These are phyloP conservation scores for Habropoda laboriosa DNA, from an alignment of 1,140 invertebrate genomes.

Conservation along the genomic window DNA sequence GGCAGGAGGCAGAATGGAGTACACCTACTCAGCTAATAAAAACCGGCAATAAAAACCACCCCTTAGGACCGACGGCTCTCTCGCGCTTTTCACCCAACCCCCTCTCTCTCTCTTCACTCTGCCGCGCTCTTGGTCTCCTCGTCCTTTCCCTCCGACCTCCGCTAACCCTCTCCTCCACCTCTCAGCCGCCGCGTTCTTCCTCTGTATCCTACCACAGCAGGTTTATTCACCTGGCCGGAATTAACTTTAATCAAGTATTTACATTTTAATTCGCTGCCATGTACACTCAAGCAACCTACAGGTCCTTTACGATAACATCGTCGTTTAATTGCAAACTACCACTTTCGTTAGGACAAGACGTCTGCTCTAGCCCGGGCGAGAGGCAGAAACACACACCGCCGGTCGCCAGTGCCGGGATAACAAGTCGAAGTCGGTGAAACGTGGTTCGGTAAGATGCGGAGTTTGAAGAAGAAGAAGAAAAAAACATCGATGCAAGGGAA, in stretches of 20 bases:
- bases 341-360: conserved; percentile 62
- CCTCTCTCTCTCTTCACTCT: not conserved
- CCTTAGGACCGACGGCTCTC: conserved; percentile 73
- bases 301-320: conserved; percentile 65
- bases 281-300: conserved; percentile 63
- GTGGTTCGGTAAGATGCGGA: not conserved
- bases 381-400: not conserved
- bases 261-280: conserved; percentile 78
- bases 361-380: conserved; percentile 12
- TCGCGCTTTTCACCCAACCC: conserved; percentile 38
- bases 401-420: too few relatives aligned
- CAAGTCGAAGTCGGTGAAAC: conserved; percentile 25
- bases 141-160: not conserved
- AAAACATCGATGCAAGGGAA: too few relatives aligned
- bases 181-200: conserved; percentile 39
- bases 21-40: conserved; percentile 81
- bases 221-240: conserved; percentile 69
- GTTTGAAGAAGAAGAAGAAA: too few relatives aligned
- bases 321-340: conserved; percentile 77
- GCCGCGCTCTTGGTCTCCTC: conserved; percentile 29
- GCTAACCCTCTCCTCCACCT: conserved; percentile 9
- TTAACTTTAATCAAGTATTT: conserved; percentile 80
- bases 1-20: conserved; percentile 67
- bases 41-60: conserved; percentile 81
- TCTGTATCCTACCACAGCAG: conserved; percentile 58